Percentiles rank a stretch among this genome's conserved stretches.
Conservation (phyloP, 2,113 vertebrate genomes). For the Seriola aureovittata region DNA sequence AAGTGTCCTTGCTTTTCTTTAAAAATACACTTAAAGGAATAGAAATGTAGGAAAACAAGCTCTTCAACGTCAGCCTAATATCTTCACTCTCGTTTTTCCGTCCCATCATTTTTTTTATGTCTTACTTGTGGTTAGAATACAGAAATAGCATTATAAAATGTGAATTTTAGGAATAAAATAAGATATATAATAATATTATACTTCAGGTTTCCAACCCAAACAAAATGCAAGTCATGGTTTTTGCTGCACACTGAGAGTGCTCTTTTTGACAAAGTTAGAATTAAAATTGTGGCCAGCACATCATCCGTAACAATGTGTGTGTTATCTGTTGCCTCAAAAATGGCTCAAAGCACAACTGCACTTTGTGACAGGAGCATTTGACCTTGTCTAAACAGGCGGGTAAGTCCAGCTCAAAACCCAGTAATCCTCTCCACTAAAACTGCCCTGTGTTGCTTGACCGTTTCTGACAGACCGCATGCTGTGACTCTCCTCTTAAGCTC, state of each 20-base stretch:
- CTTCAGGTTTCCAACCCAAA: not conserved
- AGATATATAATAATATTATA: not conserved
- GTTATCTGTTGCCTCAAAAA: not conserved
- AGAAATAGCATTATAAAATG: constrained; percentile 38
- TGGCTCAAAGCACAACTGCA: constrained; percentile 28
- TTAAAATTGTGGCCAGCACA: not conserved
- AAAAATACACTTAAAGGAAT: constrained; percentile 69
- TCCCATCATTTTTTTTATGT: not conserved
- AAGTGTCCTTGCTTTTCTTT: constrained; percentile 62
- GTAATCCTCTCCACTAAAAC: constrained; percentile 49
- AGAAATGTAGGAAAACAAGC: constrained; percentile 45
- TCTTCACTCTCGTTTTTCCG: constrained; percentile 5
- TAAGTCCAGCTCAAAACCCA: constrained; percentile 46
- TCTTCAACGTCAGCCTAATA: constrained; percentile 7
- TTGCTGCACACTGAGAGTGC: constrained; percentile 1
- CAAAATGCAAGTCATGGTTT: not conserved
- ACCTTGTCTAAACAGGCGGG: constrained; percentile 46
- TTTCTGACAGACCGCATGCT: not conserved
- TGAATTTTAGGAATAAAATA: constrained; percentile 30
- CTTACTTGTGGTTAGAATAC: constrained; percentile 22
- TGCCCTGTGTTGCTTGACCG: constrained; percentile 1
- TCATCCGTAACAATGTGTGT: not conserved
- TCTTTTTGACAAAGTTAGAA: not conserved
- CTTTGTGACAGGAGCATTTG: constrained; percentile 30
- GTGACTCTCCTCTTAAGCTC: not conserved